Conservation (phyloP, 2,113 vertebrate species). For the Salvelinus sp. region DNA sequence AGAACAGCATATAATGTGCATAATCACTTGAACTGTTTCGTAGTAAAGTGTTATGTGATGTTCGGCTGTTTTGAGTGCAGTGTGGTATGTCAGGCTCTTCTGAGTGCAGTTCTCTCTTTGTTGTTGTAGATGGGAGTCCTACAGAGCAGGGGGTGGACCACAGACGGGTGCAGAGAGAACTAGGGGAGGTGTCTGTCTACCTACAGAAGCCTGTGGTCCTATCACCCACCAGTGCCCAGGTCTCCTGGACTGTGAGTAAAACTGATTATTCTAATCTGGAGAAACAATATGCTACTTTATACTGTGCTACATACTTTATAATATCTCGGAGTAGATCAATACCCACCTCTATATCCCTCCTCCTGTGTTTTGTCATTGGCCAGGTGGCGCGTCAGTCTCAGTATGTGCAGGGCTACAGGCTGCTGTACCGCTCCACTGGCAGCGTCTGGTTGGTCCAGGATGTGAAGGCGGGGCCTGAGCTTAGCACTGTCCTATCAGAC, state of each 20-base stretch:
- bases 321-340: too few relatives aligned
- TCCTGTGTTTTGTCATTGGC: constrained; percentile 8
- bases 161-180: constrained; percentile 90
- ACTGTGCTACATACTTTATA: background rate
- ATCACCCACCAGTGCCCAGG: constrained; percentile 86
- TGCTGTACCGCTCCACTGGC: constrained; percentile 81
- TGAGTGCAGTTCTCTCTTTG: constrained; percentile 7
- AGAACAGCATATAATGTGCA: too few relatives aligned
- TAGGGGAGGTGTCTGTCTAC: constrained; percentile 87
- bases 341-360: background rate
- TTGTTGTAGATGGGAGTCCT: constrained; percentile 85
- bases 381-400: constrained; percentile 83
- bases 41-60: too few relatives aligned
- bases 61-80: too few relatives aligned
- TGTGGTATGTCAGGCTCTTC: background rate
- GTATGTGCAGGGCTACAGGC: constrained; percentile 86
- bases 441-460: constrained; percentile 82
- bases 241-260: constrained; percentile 91
- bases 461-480: constrained; percentile 70
- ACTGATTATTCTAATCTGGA: background rate
- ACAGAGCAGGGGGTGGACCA: constrained; percentile 90
- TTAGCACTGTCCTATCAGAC: constrained; percentile 74
- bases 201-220: constrained; percentile 87
- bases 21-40: too few relatives aligned
- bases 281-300: constrained; percentile 18